Conservation (phyloP, 2,797 vertebrate genomes). For the Bovichtus variegatus region DNA sequence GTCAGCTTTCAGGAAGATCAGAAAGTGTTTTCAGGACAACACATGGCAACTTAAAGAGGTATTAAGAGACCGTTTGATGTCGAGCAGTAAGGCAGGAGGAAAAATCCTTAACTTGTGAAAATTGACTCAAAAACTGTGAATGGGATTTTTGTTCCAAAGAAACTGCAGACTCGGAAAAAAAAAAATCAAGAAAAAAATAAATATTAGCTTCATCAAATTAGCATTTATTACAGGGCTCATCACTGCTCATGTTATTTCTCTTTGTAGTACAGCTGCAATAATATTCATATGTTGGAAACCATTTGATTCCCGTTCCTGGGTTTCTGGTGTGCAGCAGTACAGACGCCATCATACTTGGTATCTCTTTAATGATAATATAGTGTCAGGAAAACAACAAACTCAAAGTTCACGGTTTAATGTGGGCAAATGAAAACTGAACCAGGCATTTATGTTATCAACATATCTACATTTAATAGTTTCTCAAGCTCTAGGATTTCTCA, state of each 20-base stretch:
- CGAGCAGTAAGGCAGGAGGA: no score
- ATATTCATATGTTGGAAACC: not conserved
- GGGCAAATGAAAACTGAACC: conserved; percentile 73
- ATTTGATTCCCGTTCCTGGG: not conserved
- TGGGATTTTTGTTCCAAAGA: not conserved
- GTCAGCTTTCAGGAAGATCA: not conserved
- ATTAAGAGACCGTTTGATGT: not conserved
- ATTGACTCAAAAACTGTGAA: not conserved
- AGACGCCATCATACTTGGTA: conserved; percentile 11
- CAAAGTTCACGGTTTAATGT: conserved; percentile 68
- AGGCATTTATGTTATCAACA: conserved; percentile 79
- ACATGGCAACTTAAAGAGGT: not conserved
- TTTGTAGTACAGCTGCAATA: not conserved
- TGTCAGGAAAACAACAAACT: conserved; percentile 52
- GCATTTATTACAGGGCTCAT: conserved; percentile 4
- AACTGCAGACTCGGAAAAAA: not conserved
- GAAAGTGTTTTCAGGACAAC: not conserved
- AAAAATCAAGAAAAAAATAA: not conserved
- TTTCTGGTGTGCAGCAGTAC: conserved; percentile 23
- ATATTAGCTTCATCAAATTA: not conserved
- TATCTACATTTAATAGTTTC: conserved; percentile 86
- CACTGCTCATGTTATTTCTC: not conserved
- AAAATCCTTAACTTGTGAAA: not conserved
- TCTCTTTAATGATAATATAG: conserved; percentile 30
- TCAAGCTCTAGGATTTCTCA: conserved; percentile 70